phyloP scores from a whole-genome alignment of 2,888 invertebrate species.

The Conchocele bisecta region DNA sequence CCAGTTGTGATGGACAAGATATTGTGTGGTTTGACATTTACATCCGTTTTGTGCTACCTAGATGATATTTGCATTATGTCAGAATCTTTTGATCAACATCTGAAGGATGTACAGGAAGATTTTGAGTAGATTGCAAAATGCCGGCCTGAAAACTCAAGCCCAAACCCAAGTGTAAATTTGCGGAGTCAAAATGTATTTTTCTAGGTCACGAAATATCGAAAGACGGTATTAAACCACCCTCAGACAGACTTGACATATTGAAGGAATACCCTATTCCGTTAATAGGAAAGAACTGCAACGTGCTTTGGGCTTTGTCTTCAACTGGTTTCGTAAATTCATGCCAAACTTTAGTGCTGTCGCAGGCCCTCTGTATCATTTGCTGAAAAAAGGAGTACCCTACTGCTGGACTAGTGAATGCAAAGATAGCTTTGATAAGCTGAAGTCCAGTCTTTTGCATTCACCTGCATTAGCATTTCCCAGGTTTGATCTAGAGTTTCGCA shows the following conservation, averaged over 20 bases:
- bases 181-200: conserved; percentile 23
- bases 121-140: conserved; percentile 21
- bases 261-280: conserved; percentile 31
- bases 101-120: conserved; percentile 40
- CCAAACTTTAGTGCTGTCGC: conserved; percentile 41
- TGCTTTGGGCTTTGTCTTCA: conserved; percentile 17
- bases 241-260: conserved; percentile 30
- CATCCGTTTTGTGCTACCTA: conserved; percentile 46
- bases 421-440: conserved; percentile 7
- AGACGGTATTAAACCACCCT: conserved; percentile 41
- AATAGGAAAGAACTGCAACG: conserved; percentile 45
- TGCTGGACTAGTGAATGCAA: conserved; percentile 29
- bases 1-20: conserved; percentile 55
- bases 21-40: conserved; percentile 45
- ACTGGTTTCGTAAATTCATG: conserved; percentile 58
- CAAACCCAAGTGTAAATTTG: background rate
- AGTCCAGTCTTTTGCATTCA: conserved; percentile 2
- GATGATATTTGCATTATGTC: conserved; percentile 48
- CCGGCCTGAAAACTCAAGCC: conserved; percentile 55
- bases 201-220: conserved; percentile 47
- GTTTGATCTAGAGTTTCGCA: conserved; percentile 16
- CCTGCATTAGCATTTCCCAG: conserved; percentile 18
- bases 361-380: conserved; percentile 26
- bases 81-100: conserved; percentile 40
- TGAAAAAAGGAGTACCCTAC: conserved; percentile 31